phyloP scores from a whole-genome alignment of 2,113 vertebrate genomes.

The Geococcyx californianus region DNA sequence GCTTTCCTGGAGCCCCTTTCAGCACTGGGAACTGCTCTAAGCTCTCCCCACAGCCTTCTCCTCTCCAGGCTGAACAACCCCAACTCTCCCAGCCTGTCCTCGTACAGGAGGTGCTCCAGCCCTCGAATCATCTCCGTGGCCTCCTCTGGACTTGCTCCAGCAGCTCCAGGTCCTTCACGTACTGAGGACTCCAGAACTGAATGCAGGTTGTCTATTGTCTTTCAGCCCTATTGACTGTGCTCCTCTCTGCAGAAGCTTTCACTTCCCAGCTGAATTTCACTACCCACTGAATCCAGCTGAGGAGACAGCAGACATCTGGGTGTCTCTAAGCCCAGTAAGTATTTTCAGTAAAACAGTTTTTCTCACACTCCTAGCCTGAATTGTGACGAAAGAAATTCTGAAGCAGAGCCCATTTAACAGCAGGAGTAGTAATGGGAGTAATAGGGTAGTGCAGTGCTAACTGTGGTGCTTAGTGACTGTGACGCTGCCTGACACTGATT shows the following conservation, averaged over 20 bases:
- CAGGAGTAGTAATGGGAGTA: not conserved
- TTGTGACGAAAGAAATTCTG: not conserved
- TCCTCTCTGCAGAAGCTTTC: not conserved
- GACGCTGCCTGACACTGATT: constrained; percentile 1
- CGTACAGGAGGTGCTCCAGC: too few species aligned
- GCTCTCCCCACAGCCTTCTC: too few species aligned
- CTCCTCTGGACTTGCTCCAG: too few species aligned
- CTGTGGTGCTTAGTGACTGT: not conserved
- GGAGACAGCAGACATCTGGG: not conserved
- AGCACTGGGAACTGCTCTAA: too few species aligned
- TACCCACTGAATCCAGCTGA: not conserved
- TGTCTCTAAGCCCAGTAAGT: not conserved
- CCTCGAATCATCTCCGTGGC: too few species aligned
- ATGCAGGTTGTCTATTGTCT: not conserved
- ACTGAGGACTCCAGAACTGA: too few species aligned
- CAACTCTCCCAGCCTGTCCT: too few species aligned
- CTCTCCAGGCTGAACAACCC: too few species aligned
- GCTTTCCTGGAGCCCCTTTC: too few species aligned
- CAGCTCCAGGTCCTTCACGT: too few species aligned
- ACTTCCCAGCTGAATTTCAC: not conserved
- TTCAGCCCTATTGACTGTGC: not conserved
- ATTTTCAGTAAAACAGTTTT: not conserved
- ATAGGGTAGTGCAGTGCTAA: not conserved
- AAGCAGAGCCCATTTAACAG: not conserved
- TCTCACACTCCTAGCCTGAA: not conserved